A percentile compares a stretch with the other conserved stretches of the same genome.
phyloP scores from a whole-genome alignment of 2,797 vertebrate genomes.

The Decapterus maruadsi region DNA sequence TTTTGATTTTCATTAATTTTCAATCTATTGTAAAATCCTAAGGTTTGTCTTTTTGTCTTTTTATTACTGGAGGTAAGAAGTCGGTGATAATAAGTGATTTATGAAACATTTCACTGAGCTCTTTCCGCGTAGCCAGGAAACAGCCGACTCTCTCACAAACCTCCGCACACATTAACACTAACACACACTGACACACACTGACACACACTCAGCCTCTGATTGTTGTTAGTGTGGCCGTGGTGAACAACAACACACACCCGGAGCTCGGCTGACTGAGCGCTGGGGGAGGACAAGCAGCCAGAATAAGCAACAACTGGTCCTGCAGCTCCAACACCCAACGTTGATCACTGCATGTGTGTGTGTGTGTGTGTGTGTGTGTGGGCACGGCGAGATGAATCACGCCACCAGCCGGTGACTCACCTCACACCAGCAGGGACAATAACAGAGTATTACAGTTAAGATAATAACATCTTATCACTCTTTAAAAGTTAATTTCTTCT shows the following conservation, averaged over 20 bases:
- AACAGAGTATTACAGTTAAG: slow-evolving; percentile 41
- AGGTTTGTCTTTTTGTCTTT: no score
- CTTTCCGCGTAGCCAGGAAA: no score
- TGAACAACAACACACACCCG: no score
- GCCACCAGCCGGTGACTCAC: slow-evolving; percentile 57
- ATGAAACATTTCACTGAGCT: no score
- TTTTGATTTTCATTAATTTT: no score
- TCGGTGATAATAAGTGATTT: no score
- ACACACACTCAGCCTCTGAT: slow-evolving; percentile 34
- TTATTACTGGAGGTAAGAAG: no score
- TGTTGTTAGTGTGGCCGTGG: slow-evolving; percentile 37
- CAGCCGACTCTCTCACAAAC: no score
- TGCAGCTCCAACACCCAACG: slow-evolving; percentile 32
- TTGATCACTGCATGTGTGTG: slow-evolving; percentile 3
- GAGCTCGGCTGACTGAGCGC: slow-evolving; percentile 61
- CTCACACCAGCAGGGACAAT: slow-evolving; percentile 50
- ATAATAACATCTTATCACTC: slow-evolving; percentile 43
- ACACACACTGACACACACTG: slow-evolving; percentile 37
- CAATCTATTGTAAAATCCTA: no score
- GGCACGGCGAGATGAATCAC: slow-evolving; percentile 57
- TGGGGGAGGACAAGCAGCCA: slow-evolving; percentile 59
- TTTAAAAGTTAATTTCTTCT: slow-evolving; percentile 36
- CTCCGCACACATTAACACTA: slow-evolving; percentile 14
- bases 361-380: slow-evolving; percentile 43
- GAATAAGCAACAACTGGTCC: slow-evolving; percentile 60